phyloP scores from a whole-genome alignment of 2,113 vertebrate species.

The Ceuthmochares aereus region DNA sequence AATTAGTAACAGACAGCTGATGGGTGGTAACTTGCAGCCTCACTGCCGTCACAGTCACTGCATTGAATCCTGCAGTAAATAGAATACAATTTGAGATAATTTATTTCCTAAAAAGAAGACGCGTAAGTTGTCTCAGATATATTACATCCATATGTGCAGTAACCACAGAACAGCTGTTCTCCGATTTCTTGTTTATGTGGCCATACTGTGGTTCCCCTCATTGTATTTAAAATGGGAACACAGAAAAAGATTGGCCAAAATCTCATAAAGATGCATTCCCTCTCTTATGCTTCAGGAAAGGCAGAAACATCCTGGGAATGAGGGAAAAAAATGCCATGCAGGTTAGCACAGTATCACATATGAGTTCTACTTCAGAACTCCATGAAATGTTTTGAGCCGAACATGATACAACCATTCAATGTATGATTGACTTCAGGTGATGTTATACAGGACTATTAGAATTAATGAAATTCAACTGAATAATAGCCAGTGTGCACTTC shows the following conservation, averaged over 20 bases:
- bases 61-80: not conserved
- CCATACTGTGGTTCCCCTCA: too few relatives aligned
- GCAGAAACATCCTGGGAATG: not conserved
- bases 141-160: not conserved
- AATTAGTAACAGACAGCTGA: constrained; percentile 17
- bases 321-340: not conserved
- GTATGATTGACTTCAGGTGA: not conserved
- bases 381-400: not conserved
- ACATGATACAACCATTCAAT: not conserved
- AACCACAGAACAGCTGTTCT: not conserved
- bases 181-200: not conserved
- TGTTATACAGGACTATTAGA: not conserved
- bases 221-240: not conserved
- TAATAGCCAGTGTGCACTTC: not conserved
- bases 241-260: not conserved
- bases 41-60: not conserved
- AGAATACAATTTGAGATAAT: not conserved
- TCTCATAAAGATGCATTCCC: not conserved
- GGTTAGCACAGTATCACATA: not conserved
- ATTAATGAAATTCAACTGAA: not conserved
- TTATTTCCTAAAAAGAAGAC: not conserved
- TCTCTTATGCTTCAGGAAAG: not conserved
- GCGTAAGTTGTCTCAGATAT: not conserved
- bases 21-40: not conserved
- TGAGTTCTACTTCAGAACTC: not conserved